Conservation (phyloP, 2,797 vertebrate species). For the Sebastes wilsoni region DNA sequence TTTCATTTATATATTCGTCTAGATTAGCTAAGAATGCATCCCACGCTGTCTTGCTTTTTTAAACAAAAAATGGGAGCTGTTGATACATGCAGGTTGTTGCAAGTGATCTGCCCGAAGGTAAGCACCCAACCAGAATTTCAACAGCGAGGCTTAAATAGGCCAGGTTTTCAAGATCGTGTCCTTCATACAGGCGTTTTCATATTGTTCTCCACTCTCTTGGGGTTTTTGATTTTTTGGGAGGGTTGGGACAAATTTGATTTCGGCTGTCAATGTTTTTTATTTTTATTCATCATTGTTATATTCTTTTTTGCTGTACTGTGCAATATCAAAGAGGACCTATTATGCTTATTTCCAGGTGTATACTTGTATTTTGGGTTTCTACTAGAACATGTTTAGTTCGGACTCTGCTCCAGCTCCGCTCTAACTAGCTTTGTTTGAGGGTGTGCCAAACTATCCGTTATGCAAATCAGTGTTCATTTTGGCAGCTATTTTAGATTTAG, state of each 20-base stretch:
- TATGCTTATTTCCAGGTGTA: no score
- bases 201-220: not conserved
- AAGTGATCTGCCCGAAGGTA: constrained; percentile 31
- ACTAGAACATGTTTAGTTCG: no score
- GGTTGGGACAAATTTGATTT: fast-evolving
- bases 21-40: constrained; percentile 8
- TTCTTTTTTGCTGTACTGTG: not conserved
- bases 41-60: not conserved
- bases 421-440: no score
- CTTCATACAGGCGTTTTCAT: not conserved
- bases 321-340: no score
- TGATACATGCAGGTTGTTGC: constrained; percentile 16
- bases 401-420: no score
- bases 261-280: not conserved
- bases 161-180: not conserved
- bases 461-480: no score
- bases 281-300: not conserved
- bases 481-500: no score
- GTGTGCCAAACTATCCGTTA: no score
- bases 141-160: not conserved
- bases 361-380: no score
- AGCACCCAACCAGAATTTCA: constrained; percentile 28
- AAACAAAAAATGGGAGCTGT: constrained; percentile 29
- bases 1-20: constrained; percentile 16
- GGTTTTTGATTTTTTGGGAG: not conserved